phyloP scores from a whole-genome alignment of 2,113 vertebrate genomes.

The Tautogolabrus adspersus region DNA sequence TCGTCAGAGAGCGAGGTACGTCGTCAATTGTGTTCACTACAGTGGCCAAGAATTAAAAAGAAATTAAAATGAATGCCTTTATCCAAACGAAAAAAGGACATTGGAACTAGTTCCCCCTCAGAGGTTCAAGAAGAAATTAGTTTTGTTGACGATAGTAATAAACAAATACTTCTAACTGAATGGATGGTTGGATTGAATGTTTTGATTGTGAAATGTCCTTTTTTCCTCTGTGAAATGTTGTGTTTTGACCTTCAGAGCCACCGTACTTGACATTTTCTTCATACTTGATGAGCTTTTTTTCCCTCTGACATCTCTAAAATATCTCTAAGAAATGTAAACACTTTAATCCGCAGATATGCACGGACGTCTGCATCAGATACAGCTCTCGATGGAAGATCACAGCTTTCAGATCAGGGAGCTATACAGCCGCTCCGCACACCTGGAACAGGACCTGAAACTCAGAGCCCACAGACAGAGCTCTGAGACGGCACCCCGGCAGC shows the following conservation, averaged over 20 bases:
- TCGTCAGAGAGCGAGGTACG: conserved; percentile 82
- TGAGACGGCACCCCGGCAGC: not conserved
- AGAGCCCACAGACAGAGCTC: conserved; percentile 63
- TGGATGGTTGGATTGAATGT: too few species aligned
- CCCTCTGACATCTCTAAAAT: not conserved
- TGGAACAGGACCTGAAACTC: conserved; percentile 84
- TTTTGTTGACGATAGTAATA: too few species aligned
- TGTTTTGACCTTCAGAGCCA: too few species aligned
- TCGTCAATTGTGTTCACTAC: not conserved
- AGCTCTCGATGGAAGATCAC: conserved; percentile 84
- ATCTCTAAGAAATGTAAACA: not conserved
- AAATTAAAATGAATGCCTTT: too few species aligned
- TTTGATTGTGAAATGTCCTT: too few species aligned
- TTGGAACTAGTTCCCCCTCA: too few species aligned
- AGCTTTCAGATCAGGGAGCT: conserved; percentile 82
- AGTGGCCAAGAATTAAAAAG: not conserved
- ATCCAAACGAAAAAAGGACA: too few species aligned
- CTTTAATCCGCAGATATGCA: conserved; percentile 75
- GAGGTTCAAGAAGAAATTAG: too few species aligned
- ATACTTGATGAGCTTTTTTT: not conserved
- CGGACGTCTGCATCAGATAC: conserved; percentile 80
- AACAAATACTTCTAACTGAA: too few species aligned
- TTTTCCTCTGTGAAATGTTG: too few species aligned
- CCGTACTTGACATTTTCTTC: not conserved
- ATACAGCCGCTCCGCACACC: conserved; percentile 71